These are phyloP conservation scores for Maccullochella peelii DNA, from an alignment of 2,113 vertebrate genomes.

Conservation along the genomic window DNA sequence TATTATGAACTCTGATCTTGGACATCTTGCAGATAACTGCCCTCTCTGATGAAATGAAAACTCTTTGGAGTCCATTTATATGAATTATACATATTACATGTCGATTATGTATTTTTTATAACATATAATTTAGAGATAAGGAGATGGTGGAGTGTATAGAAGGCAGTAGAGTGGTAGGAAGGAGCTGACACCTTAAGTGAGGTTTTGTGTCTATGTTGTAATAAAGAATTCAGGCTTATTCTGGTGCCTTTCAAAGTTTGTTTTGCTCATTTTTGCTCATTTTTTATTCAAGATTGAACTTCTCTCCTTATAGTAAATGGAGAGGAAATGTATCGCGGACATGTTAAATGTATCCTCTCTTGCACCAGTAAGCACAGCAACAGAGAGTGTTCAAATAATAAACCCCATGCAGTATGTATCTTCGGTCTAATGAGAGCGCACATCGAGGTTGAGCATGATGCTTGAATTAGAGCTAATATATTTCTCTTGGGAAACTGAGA, in stretches of 20 bases:
- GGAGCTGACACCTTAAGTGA: slow-evolving; percentile 63
- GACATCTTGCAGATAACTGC: neutral
- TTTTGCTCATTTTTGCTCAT: slow-evolving; percentile 29
- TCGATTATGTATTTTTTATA: slow-evolving; percentile 62
- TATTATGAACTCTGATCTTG: slow-evolving; percentile 24
- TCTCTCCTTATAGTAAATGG: neutral
- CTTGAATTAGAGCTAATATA: slow-evolving; percentile 24
- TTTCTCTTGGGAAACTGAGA: slow-evolving; percentile 24
- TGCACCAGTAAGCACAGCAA: slow-evolving; percentile 21
- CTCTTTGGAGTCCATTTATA: slow-evolving; percentile 45
- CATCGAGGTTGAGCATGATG: neutral
- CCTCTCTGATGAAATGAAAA: slow-evolving; percentile 28
- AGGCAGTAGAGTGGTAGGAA: slow-evolving; percentile 22
- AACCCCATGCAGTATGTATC: neutral
- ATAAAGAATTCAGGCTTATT: slow-evolving; percentile 47
- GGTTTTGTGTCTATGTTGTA: slow-evolving; percentile 52
- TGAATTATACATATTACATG: slow-evolving; percentile 63
- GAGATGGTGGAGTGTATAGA: slow-evolving; percentile 22
- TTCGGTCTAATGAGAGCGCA: slow-evolving; percentile 16
- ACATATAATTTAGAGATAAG: slow-evolving; percentile 45
- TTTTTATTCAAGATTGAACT: slow-evolving; percentile 6
- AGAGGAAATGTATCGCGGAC: slow-evolving; percentile 8
- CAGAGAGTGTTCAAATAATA: slow-evolving; percentile 8
- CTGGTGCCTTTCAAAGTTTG: neutral
- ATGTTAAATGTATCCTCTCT: slow-evolving; percentile 22